phyloP scores from a whole-genome alignment of 2,888 invertebrate species.

The Ceraclea dissimilis region DNA sequence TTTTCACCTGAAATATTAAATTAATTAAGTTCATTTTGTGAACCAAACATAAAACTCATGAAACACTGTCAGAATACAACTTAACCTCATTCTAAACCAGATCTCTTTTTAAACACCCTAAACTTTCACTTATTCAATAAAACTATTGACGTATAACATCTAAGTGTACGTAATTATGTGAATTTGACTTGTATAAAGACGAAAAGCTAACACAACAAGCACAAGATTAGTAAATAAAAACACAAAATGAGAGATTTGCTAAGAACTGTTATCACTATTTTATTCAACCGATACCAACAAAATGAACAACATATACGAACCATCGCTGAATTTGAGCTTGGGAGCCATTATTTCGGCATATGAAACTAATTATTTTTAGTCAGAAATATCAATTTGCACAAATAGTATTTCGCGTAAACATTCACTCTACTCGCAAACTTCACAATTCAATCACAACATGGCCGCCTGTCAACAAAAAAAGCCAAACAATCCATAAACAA shows the following conservation, averaged over 20 bases:
- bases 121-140: neutral
- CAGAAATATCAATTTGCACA: no score
- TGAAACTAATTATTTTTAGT: no score
- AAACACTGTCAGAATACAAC: neutral
- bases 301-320: constrained; percentile 35
- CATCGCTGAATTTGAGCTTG: constrained; percentile 67
- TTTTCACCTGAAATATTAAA: constrained; percentile 61
- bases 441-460: no score
- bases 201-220: no score
- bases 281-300: no score
- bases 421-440: no score
- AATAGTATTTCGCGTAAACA: no score
- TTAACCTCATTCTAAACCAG: neutral
- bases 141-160: neutral
- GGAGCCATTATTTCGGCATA: constrained; percentile 49
- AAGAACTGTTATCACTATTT: neutral
- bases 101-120: neutral
- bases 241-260: neutral
- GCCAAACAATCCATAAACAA: no score
- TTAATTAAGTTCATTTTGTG: neutral
- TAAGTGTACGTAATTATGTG: constrained; percentile 4
- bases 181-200: no score
- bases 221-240: neutral
- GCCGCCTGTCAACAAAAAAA: no score
- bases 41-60: neutral